A percentile compares a stretch with the other conserved stretches of the same genome.
phyloP scores from a whole-genome alignment of 2,797 vertebrate genomes.

The Cynopterus sphinx region DNA sequence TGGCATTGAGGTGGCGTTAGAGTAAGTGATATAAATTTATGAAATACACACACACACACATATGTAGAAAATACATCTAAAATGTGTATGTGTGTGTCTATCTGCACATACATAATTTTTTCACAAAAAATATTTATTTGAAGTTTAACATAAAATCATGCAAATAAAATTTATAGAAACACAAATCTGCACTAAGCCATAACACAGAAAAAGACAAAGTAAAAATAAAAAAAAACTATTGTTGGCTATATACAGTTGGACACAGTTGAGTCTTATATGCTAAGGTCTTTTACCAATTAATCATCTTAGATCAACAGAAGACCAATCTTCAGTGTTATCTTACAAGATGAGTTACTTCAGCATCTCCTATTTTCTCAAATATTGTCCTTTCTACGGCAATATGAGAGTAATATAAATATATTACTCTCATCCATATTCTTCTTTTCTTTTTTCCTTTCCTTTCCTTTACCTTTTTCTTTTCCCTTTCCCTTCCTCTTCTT shows the following conservation, averaged over 20 bases:
- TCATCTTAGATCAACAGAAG: slow-evolving; percentile 86
- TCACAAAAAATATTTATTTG: slow-evolving; percentile 85
- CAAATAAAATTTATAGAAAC: slow-evolving; percentile 90
- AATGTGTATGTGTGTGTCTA: not conserved
- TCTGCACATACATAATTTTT: too few relatives aligned
- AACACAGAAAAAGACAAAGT: slow-evolving; percentile 87
- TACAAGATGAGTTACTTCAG: slow-evolving; percentile 84
- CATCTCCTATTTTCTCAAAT: slow-evolving; percentile 74
- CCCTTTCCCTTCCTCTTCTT: too few relatives aligned
- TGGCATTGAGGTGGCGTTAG: not conserved
- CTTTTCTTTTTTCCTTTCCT: too few relatives aligned
- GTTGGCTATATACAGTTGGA: slow-evolving; percentile 90
- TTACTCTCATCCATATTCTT: too few relatives aligned
- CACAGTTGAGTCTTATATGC: slow-evolving; percentile 86
- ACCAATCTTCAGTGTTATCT: slow-evolving; percentile 80
- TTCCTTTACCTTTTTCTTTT: too few relatives aligned
- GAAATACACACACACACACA: too few relatives aligned
- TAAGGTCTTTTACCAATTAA: slow-evolving; percentile 89
- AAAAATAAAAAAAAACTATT: slow-evolving; percentile 86
- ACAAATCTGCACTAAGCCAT: slow-evolving; percentile 87
- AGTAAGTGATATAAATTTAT: not conserved
- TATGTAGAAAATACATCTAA: not conserved
- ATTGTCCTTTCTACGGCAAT: not conserved
- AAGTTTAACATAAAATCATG: slow-evolving; percentile 86
- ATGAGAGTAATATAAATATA: too few relatives aligned